Conservation (phyloP, 2,113 vertebrate genomes). For the Cisticola juncidis region DNA sequence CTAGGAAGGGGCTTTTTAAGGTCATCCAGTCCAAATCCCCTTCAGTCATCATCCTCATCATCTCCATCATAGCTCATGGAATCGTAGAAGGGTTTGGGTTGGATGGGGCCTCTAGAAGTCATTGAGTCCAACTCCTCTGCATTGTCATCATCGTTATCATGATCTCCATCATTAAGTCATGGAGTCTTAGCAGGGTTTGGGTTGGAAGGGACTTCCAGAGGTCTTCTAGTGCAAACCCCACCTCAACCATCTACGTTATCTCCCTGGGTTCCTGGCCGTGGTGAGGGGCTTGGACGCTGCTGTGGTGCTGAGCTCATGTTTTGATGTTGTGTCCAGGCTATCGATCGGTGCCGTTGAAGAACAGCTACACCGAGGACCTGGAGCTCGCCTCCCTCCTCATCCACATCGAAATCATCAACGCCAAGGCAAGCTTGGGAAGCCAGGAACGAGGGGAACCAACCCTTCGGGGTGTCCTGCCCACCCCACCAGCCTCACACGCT, state of each 20-base stretch:
- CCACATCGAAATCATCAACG: conserved; percentile 85
- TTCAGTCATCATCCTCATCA: neutral
- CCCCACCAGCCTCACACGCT: neutral
- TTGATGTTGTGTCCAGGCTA: conserved; percentile 71
- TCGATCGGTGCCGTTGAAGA: conserved; percentile 80
- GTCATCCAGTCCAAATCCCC: neutral
- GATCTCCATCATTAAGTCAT: neutral
- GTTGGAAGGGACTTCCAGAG: neutral
- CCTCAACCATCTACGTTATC: neutral
- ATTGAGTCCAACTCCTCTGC: neutral
- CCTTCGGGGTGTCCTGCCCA: too few relatives aligned
- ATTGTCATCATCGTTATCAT: neutral
- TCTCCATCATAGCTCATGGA: neutral
- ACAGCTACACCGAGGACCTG: conserved; percentile 86
- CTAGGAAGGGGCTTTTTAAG: neutral
- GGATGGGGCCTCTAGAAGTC: neutral
- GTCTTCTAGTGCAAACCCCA: neutral
- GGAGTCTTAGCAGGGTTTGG: neutral
- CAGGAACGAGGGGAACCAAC: fast-evolving
- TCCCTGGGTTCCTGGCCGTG: neutral
- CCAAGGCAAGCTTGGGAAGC: conserved; percentile 72
- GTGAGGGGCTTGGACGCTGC: fast-evolving
- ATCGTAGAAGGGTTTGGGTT: neutral
- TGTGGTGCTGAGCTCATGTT: neutral
- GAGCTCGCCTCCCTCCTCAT: conserved; percentile 82